A percentile compares a stretch with the other conserved stretches of the same genome.
Evolutionary conservation across 2,888 invertebrate species (phyloP).

Genomic region (Ormyrus rosae): DNA sequence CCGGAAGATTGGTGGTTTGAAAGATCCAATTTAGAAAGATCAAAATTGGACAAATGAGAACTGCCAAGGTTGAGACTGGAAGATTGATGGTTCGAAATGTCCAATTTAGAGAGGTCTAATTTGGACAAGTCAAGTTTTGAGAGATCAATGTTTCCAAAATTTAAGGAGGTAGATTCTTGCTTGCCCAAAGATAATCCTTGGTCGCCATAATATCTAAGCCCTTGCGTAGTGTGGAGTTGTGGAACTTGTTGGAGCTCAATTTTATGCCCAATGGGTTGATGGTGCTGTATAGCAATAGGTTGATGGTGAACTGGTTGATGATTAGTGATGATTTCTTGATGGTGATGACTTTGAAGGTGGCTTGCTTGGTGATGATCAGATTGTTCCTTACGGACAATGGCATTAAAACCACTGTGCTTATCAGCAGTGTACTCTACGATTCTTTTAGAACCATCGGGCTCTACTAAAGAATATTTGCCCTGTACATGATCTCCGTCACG

Average conservation of each 20-base stretch:
- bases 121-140: no score
- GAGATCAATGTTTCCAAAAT: no score
- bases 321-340: background rate
- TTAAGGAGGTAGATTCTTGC: no score
- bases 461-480: conserved; percentile 71
- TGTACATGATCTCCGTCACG: conserved; percentile 69
- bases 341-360: background rate
- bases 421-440: conserved; percentile 71
- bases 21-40: no score
- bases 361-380: background rate
- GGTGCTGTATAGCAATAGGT: background rate
- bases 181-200: no score
- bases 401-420: conserved; percentile 70
- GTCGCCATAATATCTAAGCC: background rate
- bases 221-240: background rate
- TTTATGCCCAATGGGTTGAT: background rate
- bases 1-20: no score
- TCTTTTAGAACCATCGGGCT: conserved; percentile 70
- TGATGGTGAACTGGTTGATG: background rate
- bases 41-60: no score
- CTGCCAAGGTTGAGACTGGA: no score
- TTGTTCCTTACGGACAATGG: conserved; percentile 73
- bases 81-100: no score
- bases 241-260: background rate
- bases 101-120: no score